Percentiles rank a stretch among this genome's conserved stretches.
Evolutionary conservation across 2,797 vertebrate genomes (phyloP).

Genomic region (Pelobates cultripes): DNA sequence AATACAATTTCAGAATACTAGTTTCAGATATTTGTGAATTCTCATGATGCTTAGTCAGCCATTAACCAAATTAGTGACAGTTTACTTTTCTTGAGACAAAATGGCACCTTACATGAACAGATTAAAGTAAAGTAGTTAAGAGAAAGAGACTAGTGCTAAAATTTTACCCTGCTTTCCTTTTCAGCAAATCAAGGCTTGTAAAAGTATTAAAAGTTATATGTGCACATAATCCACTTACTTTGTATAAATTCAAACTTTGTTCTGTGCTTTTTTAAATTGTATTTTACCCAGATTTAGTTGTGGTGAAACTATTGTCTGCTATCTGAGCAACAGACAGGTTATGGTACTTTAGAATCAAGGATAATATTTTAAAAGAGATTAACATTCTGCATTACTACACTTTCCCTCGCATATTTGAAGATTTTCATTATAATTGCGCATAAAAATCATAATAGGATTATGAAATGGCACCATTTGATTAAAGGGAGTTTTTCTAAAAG

Average conservation of each 20-base stretch:
- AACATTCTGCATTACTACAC: conserved; percentile 40
- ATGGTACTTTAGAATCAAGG: conserved; percentile 33
- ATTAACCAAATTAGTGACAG: too few relatives aligned
- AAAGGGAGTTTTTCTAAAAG: conserved; percentile 42
- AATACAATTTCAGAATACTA: too few relatives aligned
- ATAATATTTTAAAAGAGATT: conserved; percentile 50
- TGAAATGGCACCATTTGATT: conserved; percentile 49
- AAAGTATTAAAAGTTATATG: background rate
- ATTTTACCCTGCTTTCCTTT: background rate
- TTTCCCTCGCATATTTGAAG: conserved; percentile 35
- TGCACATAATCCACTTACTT: background rate
- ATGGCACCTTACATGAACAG: too few relatives aligned
- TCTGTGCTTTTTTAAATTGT: background rate
- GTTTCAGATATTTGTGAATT: too few relatives aligned
- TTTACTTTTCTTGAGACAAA: too few relatives aligned
- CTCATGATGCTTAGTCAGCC: too few relatives aligned
- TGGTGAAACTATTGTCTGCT: background rate
- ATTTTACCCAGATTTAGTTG: background rate
- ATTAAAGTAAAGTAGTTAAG: too few relatives aligned
- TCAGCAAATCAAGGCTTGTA: background rate
- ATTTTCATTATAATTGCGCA: conserved; percentile 52
- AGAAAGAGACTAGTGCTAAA: background rate
- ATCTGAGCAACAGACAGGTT: conserved; percentile 35
- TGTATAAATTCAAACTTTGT: background rate
- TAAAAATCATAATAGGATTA: conserved; percentile 53